Conservation (phyloP, 2,888 invertebrate genomes). For the Timandra comae region DNA sequence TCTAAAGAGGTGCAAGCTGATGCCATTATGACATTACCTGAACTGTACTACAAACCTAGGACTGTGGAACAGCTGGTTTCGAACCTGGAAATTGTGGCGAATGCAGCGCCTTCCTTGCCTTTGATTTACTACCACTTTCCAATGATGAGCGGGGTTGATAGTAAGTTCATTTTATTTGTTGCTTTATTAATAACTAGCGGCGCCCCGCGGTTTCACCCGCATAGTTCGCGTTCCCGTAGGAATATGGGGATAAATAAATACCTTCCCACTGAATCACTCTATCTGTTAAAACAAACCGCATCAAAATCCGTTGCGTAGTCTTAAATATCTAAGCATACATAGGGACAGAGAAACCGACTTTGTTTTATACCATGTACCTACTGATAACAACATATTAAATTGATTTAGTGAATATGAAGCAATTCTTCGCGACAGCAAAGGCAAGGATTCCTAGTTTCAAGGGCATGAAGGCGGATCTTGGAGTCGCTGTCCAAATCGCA, state of each 20-base stretch:
- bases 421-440: constrained; percentile 77
- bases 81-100: constrained; percentile 78
- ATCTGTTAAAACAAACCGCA: too few species aligned
- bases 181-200: too few species aligned
- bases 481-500: constrained; percentile 77
- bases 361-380: too few species aligned
- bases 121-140: constrained; percentile 80
- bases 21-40: constrained; percentile 81
- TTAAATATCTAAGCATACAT: too few species aligned
- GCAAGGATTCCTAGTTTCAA: constrained; percentile 81
- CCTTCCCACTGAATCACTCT: too few species aligned
- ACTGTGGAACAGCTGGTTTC: constrained; percentile 72
- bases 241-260: too few species aligned
- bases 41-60: constrained; percentile 82
- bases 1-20: constrained; percentile 52
- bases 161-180: too few species aligned
- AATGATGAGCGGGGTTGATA: constrained; percentile 34
- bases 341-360: too few species aligned
- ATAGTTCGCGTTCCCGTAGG: too few species aligned
- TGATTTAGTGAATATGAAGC: constrained; percentile 76
- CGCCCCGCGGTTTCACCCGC: too few species aligned
- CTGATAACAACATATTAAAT: too few species aligned
- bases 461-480: constrained; percentile 84
- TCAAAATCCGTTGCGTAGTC: too few species aligned
- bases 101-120: constrained; percentile 82